phyloP scores from a whole-genome alignment of 30 jellyfish, hydroid and myxozoan species.

The Aurelia aurita region DNA sequence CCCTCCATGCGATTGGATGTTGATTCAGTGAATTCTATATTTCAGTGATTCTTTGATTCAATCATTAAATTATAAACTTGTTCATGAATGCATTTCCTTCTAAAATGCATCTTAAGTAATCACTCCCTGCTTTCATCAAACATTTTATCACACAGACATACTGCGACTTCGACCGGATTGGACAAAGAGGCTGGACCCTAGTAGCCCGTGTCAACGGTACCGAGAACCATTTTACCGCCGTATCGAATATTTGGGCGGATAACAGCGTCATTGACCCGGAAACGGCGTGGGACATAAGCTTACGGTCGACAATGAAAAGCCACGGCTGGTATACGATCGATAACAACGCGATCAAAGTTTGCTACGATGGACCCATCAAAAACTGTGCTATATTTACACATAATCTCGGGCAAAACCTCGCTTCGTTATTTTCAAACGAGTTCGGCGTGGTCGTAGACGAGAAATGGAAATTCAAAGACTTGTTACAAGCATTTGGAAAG shows the following conservation, averaged over 20 bases:
- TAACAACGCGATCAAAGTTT: slow-evolving; percentile 90
- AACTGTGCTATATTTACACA: slow-evolving; percentile 97
- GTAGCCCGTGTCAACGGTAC: slow-evolving; percentile 99
- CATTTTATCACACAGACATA: slow-evolving; percentile 74
- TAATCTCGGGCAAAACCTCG: slow-evolving; percentile 82
- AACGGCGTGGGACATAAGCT: slow-evolving; percentile 81
- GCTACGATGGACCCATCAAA: slow-evolving; percentile 93
- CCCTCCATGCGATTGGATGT: too few relatives aligned
- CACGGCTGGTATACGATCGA: slow-evolving; percentile 95
- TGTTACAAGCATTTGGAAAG: slow-evolving; percentile 89
- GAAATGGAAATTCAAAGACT: slow-evolving; percentile 89
- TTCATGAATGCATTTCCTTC: too few relatives aligned
- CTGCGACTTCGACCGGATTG: slow-evolving; percentile 93
- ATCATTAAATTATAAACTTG: too few relatives aligned
- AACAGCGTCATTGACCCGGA: slow-evolving; percentile 90
- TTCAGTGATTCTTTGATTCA: too few relatives aligned
- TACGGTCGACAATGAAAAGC: slow-evolving; percentile 86
- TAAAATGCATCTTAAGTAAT: too few relatives aligned
- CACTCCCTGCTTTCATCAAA: too few relatives aligned
- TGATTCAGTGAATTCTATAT: too few relatives aligned
- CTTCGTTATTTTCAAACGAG: slow-evolving; percentile 81
- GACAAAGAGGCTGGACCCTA: slow-evolving; percentile 98
- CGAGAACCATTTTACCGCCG: slow-evolving; percentile 95
- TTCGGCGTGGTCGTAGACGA: slow-evolving; percentile 91
- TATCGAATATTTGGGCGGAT: slow-evolving; percentile 98